A percentile compares a stretch with the other conserved stretches of the same genome.
phyloP scores from a whole-genome alignment of 1,140 invertebrate genomes.

The Drosophila lacteicornis region DNA sequence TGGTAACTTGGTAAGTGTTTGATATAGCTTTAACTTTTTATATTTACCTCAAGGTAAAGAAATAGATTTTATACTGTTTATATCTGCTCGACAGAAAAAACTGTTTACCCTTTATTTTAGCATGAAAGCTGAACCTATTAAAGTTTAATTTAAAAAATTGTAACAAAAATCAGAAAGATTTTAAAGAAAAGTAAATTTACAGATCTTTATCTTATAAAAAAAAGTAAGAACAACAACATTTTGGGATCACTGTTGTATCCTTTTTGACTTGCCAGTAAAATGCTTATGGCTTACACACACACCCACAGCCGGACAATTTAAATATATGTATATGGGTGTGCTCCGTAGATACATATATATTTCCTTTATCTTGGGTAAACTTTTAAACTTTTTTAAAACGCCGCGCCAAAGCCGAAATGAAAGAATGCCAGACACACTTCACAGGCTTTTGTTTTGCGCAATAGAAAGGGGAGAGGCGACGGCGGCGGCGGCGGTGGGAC shows the following conservation, averaged over 20 bases:
- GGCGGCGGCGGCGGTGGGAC: background rate
- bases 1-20: too few relatives aligned
- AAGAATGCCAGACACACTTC: conserved; percentile 76
- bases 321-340: conserved; percentile 34
- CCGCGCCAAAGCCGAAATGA: conserved; percentile 63
- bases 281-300: conserved; percentile 59
- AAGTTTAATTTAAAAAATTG: too few relatives aligned
- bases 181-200: background rate
- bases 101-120: too few relatives aligned
- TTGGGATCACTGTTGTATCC: conserved; percentile 20
- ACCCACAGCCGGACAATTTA: conserved; percentile 36
- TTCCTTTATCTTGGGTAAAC: conserved; percentile 78
- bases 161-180: too few relatives aligned
- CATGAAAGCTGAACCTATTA: too few relatives aligned
- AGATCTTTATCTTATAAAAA: background rate
- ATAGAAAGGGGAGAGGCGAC: conserved; percentile 10
- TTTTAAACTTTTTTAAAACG: conserved; percentile 80
- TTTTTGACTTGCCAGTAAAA: conserved; percentile 40
- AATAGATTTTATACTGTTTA: too few relatives aligned
- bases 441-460: conserved; percentile 58
- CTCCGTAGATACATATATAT: conserved; percentile 54
- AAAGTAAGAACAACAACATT: too few relatives aligned
- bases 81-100: too few relatives aligned
- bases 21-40: background rate
- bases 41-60: background rate